These are phyloP conservation scores for Tragelaphus oryx DNA, from an alignment of 2,797 vertebrate species.

Conservation along the genomic window DNA sequence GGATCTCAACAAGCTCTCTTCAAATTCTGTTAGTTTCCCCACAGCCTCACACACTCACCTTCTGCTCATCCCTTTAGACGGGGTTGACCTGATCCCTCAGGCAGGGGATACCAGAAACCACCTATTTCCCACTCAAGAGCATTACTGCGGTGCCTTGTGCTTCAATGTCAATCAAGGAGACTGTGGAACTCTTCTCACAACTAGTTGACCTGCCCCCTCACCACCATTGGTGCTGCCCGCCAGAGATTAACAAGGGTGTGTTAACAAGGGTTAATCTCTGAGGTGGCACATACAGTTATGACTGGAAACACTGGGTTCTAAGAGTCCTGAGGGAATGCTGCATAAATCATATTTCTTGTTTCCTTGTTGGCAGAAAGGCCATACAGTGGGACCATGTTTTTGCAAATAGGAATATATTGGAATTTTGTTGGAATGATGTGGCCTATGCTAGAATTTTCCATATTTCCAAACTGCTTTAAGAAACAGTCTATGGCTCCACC, in stretches of 20 bases:
- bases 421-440: background rate
- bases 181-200: background rate
- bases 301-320: background rate
- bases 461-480: slow-evolving; percentile 10
- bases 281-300: background rate
- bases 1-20: background rate
- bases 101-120: background rate
- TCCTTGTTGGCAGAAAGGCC: background rate
- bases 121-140: background rate
- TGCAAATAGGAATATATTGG: background rate
- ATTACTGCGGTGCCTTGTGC: background rate
- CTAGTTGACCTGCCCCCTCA: background rate
- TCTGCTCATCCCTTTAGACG: background rate
- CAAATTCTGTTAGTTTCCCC: background rate
- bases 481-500: background rate
- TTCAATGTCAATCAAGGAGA: background rate
- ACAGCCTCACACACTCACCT: background rate
- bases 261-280: background rate
- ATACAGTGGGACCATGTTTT: background rate
- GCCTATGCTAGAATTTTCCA: background rate
- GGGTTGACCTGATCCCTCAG: background rate
- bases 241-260: background rate
- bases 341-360: background rate
- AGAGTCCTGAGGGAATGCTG: background rate
- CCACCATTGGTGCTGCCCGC: background rate